A percentile compares a stretch with the other conserved stretches of the same genome.
These are phyloP conservation scores for Corythaixoides concolor DNA, from an alignment of 2,113 vertebrate species.

Conservation along the genomic window DNA sequence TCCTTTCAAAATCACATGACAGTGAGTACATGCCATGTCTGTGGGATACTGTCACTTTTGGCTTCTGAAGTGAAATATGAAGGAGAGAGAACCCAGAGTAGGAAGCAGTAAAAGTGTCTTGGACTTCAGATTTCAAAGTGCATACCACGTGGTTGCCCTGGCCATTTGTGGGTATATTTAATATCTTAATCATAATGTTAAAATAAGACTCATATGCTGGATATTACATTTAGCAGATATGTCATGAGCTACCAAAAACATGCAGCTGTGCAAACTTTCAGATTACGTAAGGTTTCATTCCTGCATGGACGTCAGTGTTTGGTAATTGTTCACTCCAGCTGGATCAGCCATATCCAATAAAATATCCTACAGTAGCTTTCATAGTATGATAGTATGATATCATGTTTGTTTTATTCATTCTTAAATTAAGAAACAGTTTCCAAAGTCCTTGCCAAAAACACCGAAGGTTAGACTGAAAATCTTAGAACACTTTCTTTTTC, in stretches of 20 bases:
- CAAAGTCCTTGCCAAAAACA: background rate
- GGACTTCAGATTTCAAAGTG: background rate
- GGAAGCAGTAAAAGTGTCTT: background rate
- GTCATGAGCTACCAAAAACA: background rate
- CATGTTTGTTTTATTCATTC: background rate
- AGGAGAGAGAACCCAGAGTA: background rate
- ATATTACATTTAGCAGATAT: background rate
- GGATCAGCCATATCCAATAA: background rate
- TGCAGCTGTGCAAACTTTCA: background rate
- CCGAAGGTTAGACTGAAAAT: background rate
- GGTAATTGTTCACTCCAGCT: background rate
- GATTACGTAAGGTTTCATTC: background rate
- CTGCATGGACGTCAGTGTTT: background rate
- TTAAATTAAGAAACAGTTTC: constrained; percentile 5
- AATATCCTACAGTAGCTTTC: background rate
- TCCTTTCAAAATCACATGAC: background rate
- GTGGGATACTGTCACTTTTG: background rate
- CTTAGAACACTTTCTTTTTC: background rate
- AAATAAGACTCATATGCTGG: background rate
- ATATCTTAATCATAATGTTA: background rate
- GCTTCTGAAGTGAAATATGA: background rate
- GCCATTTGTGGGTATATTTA: background rate
- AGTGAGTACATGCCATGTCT: background rate
- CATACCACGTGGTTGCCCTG: background rate
- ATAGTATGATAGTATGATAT: background rate